These are phyloP conservation scores for Murina feae DNA, from an alignment of 2,113 vertebrate species.

Conservation along the genomic window DNA sequence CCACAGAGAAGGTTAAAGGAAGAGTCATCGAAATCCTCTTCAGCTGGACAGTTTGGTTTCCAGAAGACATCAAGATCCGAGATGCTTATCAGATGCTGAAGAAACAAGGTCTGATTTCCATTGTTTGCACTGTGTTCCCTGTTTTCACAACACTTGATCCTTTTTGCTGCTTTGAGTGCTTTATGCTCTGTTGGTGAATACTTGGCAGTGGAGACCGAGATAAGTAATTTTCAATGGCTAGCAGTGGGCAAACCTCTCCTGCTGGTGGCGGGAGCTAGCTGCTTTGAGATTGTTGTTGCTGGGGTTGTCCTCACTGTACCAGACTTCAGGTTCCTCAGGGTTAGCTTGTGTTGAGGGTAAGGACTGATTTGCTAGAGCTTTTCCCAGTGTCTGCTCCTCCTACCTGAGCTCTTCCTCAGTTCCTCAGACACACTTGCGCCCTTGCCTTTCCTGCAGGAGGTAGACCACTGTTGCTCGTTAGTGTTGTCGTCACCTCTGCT, in stretches of 20 bases:
- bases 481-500: neutral
- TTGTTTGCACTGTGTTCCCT: rapidly evolving
- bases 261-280: neutral
- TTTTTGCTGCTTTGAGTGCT: neutral
- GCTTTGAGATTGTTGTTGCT: neutral
- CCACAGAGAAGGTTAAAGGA: conserved; percentile 87
- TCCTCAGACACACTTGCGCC: neutral
- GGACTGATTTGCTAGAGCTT: neutral
- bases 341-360: neutral
- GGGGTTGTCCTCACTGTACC: neutral
- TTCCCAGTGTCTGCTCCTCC: neutral
- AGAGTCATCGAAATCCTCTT: conserved; percentile 89
- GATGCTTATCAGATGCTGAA: conserved; percentile 94
- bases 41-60: conserved; percentile 94
- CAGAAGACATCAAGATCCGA: conserved; percentile 90
- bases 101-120: conserved; percentile 87
- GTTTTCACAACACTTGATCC: neutral
- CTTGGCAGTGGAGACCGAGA: neutral
- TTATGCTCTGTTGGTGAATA: neutral
- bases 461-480: neutral
- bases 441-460: neutral
- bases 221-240: neutral
- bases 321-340: neutral
- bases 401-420: neutral
- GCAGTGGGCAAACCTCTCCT: neutral